Base-by-base conservation (phyloP, 1,140 invertebrate genomes). In the Bombus difficillimus region DNA sequence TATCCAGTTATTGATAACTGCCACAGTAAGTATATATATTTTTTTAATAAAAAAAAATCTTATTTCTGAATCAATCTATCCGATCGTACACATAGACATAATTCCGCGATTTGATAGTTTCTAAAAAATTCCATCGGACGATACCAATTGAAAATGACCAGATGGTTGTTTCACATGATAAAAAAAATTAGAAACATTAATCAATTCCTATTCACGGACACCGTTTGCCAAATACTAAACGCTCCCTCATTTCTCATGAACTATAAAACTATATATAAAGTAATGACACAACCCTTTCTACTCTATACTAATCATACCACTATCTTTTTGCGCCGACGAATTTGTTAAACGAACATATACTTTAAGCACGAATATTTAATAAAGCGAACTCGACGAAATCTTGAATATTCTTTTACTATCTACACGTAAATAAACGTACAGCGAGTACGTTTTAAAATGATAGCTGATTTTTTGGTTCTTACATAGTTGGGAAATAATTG, bases 231-330 rank as follows among this genome's bases (percentile, higher is more conserved):
- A 62, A 37, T 62, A 47, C 39, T 37, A 43, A 57, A 39, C 25
- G 15, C 47, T 72, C 12, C 25, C 10, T 41, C 53, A 57, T 71
- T 32, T 59, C 9, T 47, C 76, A 79, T 39, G 37, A 62, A 80
- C 47, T 59, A 72, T 62, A 37, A 41, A 80, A 72, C 39, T 47
- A 41, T 53, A 6, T 53, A 22, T 12, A 80, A 25, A 79, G 53
- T 15, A 84, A 71, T 43, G 47, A 69, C 28, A 83, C 53, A 39
- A 79, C 2, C 22, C n/a, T 37, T 59, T 72, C 32, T 47, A 62
- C 0, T 22, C 34, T n/a, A 47, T 15, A 9, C 37, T n/a, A 62
- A 39, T 77, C 25, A 8, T 39, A 62, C 1, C 15, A 39, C 15
- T 62, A n/a, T 41, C 41, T 75, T 53, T 47, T 53, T 75, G 32